Conservation (phyloP, 2,888 invertebrate species). For the Drosophila recens region DNA sequence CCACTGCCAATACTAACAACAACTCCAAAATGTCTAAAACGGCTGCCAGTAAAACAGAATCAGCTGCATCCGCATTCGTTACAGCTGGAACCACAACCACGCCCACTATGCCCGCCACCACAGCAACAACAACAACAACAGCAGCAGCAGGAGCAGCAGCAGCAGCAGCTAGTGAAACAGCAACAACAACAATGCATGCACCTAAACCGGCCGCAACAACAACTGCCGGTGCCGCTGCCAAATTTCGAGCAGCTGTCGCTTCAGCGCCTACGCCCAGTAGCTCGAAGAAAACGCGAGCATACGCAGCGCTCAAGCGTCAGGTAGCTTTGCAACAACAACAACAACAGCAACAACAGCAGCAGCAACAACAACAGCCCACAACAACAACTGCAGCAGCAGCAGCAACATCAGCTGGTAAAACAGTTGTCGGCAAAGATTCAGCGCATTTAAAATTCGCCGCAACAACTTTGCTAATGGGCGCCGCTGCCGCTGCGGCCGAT, state of each 20-base stretch:
- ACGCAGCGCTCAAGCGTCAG: slow-evolving; percentile 71
- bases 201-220: slow-evolving; percentile 32
- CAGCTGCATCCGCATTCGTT: slow-evolving; percentile 66
- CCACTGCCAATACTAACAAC: slow-evolving; percentile 70
- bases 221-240: slow-evolving; percentile 67
- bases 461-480: slow-evolving; percentile 76
- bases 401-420: slow-evolving; percentile 36
- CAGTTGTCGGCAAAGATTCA: slow-evolving; percentile 56
- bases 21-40: slow-evolving; percentile 82
- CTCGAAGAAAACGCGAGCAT: slow-evolving; percentile 74
- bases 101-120: slow-evolving; percentile 69
- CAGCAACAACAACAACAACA: slow-evolving; percentile 46
- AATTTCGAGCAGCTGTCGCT: slow-evolving; percentile 71
- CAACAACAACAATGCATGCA: slow-evolving; percentile 57
- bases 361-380: slow-evolving; percentile 62
- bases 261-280: slow-evolving; percentile 64
- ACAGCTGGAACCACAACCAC: slow-evolving; percentile 65
- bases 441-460: slow-evolving; percentile 81
- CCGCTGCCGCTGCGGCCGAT: slow-evolving; percentile 81
- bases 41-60: slow-evolving; percentile 63
- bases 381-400: slow-evolving; percentile 17
- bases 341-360: slow-evolving; percentile 59
- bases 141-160: slow-evolving; percentile 41
- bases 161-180: slow-evolving; percentile 40
- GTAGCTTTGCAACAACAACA: slow-evolving; percentile 55